Evolutionary conservation across 2,113 vertebrate species (phyloP).

Genomic region (Chunga burmeisteri): DNA sequence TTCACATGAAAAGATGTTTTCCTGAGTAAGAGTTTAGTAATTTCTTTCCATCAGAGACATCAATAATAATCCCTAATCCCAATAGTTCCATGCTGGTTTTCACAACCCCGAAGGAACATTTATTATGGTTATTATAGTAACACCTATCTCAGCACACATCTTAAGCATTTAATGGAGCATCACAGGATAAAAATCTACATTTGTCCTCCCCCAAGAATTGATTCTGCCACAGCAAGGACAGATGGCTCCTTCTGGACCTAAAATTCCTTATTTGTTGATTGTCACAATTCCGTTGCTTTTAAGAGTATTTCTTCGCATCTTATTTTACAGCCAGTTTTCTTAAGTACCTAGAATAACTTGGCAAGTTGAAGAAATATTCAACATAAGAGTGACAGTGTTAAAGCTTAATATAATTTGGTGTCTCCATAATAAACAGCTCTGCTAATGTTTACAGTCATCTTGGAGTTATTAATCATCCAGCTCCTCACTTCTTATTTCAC

Average conservation of each 20-base stretch:
- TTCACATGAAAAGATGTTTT: not conserved
- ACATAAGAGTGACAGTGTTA: not conserved
- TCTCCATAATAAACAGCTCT: not conserved
- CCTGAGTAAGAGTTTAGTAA: not conserved
- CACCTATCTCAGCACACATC: constrained; percentile 25
- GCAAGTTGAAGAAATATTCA: not conserved
- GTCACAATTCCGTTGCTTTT: not conserved
- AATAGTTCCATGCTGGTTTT: not conserved
- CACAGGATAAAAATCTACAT: constrained; percentile 28
- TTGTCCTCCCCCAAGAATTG: not conserved
- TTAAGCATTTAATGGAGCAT: constrained; percentile 31
- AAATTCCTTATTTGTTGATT: not conserved
- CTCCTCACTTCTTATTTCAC: not conserved
- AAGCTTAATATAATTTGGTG: not conserved
- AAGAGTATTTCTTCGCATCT: not conserved
- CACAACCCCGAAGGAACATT: constrained; percentile 2
- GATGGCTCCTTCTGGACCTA: not conserved
- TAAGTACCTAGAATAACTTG: not conserved
- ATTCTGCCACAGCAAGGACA: not conserved
- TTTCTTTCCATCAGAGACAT: not conserved
- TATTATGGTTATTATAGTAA: constrained; percentile 33
- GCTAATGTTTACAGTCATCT: not conserved
- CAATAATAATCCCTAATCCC: not conserved
- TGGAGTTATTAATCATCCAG: not conserved
- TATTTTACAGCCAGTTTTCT: not conserved